Evolutionary conservation across 2,113 vertebrate genomes (phyloP), one percentile per base, ranked within the genome.

Genomic region (Brachionichthys hirsutus): DNA sequence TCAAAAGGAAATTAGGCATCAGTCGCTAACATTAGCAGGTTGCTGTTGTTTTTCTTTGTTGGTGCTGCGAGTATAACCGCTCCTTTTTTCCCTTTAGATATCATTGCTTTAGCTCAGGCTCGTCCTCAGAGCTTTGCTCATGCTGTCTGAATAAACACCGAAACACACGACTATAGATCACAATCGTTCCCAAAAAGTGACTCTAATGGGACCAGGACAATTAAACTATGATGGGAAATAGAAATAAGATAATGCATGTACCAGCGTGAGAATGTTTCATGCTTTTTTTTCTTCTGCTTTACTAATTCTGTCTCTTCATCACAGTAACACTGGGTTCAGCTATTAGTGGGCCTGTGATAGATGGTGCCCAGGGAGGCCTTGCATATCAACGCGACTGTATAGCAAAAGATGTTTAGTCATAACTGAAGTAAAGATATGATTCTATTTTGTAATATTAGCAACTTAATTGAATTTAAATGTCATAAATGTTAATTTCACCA

Each of bases 1-100:
- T 89, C 81, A 89, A 87, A 87, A 85, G 85, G 66, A 89, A 88
- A 90, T 88, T 84, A 89, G 84, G 80, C 81, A 59, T 84, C 79
- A 54, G 69, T 85, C 70, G 62, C 85, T 78, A 75, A 81, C 85
- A 87, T 89, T 87, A 90, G 85, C 71, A 77, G 63, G 80, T 80
- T 72, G 17, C 55, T 47, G 65, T 22, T 62, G 65, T 57, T 75
- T 68, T 47, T 73, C 62, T 70, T 56, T 63, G 67, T 73, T 63
- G 71, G 62, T 41, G 70, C 62, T 52, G 24, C 50, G 49, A 76
- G 56, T 34, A 41, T 48, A 67, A 75, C 40, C 10, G 50, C 15
- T 56, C 30, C 55, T 65, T 41, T 53, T 61, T 56, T 35, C 46
- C 2, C 20, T 57, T 66, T 38, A 73, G 58, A 77, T 73, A 75